Conservation (phyloP, 2,888 invertebrate genomes). For the Nephrotoma appendiculata region DNA sequence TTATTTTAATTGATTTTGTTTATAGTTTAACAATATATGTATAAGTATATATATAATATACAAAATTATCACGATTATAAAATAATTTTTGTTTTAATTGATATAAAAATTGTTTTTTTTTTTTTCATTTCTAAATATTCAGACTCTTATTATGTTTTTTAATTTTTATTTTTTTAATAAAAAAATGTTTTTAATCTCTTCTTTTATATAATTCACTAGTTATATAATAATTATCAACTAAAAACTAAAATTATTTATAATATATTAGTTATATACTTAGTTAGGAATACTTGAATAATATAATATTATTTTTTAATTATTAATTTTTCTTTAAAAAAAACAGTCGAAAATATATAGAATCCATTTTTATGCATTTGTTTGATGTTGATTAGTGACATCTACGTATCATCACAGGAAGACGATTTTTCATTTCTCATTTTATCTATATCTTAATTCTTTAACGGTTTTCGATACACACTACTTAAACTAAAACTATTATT, state of each 20-base stretch:
- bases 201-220: not conserved
- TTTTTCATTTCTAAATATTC: not conserved
- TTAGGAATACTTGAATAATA: not conserved
- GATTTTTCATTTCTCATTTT: not conserved
- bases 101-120: not conserved
- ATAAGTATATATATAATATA: not conserved
- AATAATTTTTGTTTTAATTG: not conserved
- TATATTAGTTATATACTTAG: not conserved
- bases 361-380: not conserved
- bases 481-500: conserved; percentile 24
- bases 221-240: not conserved
- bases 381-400: not conserved
- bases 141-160: not conserved
- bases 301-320: not conserved
- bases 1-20: not conserved
- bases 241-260: not conserved
- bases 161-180: not conserved
- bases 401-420: not conserved
- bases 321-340: not conserved
- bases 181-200: not conserved
- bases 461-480: not conserved
- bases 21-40: not conserved
- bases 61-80: not conserved
- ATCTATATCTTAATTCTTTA: not conserved
- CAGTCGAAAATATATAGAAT: not conserved